Evolutionary conservation across 1,140 invertebrate genomes (phyloP).

Genomic region (Pissodes strobi): DNA sequence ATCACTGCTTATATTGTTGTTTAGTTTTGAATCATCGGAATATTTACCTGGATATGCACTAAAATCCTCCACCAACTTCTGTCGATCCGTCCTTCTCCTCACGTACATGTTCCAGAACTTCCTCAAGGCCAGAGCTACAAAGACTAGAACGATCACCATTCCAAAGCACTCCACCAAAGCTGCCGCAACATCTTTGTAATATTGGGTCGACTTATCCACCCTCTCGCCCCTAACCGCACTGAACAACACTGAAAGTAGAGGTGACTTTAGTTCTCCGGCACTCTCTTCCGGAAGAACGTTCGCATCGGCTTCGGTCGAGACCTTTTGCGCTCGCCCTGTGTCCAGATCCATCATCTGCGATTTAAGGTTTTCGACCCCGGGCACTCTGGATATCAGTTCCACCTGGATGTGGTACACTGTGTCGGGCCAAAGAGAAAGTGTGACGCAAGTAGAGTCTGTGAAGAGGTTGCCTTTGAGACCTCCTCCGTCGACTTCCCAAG

Average conservation of each 20-base stretch:
- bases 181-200: slow-evolving; percentile 62
- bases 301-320: slow-evolving; percentile 65
- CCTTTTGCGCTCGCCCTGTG: slow-evolving; percentile 63
- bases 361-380: slow-evolving; percentile 63
- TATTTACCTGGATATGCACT: slow-evolving; percentile 50
- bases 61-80: slow-evolving; percentile 64
- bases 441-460: slow-evolving; percentile 76
- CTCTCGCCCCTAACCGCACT: slow-evolving; percentile 63
- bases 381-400: slow-evolving; percentile 62
- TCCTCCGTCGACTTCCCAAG: slow-evolving; percentile 81
- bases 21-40: slow-evolving; percentile 57
- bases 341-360: slow-evolving; percentile 67
- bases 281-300: slow-evolving; percentile 55
- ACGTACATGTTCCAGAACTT: slow-evolving; percentile 13
- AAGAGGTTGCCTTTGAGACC: slow-evolving; percentile 83
- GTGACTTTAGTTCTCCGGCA: slow-evolving; percentile 58
- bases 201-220: slow-evolving; percentile 57
- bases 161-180: slow-evolving; percentile 59
- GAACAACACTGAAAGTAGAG: slow-evolving; percentile 62
- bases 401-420: slow-evolving; percentile 81
- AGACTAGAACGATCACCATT: slow-evolving; percentile 58
- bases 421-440: slow-evolving; percentile 77
- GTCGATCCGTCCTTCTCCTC: slow-evolving; percentile 57
- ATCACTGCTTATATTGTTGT: too few relatives aligned
- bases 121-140: slow-evolving; percentile 50